Evolutionary conservation across 1,140 invertebrate genomes (phyloP).

Genomic region (Dendroctonus valens): DNA sequence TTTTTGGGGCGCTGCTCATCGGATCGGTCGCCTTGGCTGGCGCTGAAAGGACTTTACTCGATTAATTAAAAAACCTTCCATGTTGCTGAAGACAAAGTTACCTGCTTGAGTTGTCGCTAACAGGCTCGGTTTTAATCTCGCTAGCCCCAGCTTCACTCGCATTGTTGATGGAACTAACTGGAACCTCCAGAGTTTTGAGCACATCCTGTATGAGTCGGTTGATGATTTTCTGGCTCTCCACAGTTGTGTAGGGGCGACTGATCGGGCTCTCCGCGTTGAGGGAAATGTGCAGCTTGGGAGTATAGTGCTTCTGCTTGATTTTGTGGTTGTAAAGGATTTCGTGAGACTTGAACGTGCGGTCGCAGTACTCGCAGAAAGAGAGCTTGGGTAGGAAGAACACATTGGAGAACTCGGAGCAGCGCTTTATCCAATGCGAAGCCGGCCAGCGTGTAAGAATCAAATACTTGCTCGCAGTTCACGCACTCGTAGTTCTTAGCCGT

Average conservation of each 20-base stretch:
- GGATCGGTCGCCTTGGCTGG: too few relatives aligned
- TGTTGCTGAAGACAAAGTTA: neutral
- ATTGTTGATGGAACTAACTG: conserved; percentile 7
- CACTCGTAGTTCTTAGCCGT: conserved; percentile 58
- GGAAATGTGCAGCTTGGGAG: conserved; percentile 39
- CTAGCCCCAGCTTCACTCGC: neutral
- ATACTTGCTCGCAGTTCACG: conserved; percentile 53
- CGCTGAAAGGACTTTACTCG: too few relatives aligned
- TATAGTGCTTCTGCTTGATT: conserved; percentile 50
- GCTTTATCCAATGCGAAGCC: conserved; percentile 56
- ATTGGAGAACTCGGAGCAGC: conserved; percentile 53
- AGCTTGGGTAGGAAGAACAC: conserved; percentile 49
- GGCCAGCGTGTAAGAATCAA: conserved; percentile 55
- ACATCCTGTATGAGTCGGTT: conserved; percentile 47
- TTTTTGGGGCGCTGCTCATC: too few relatives aligned
- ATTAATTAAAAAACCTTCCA: too few relatives aligned
- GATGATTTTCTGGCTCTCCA: conserved; percentile 40
- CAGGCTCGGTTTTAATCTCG: conserved; percentile 14
- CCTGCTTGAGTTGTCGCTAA: conserved; percentile 11
- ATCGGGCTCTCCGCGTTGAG: conserved; percentile 9
- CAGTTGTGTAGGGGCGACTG: conserved; percentile 20
- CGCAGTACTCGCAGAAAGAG: conserved; percentile 49
- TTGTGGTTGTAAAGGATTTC: conserved; percentile 49
- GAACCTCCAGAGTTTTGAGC: conserved; percentile 39
- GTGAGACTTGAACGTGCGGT: conserved; percentile 50